Evolutionary conservation across 1,140 invertebrate species (phyloP).

Genomic region (Bombus huntii): DNA sequence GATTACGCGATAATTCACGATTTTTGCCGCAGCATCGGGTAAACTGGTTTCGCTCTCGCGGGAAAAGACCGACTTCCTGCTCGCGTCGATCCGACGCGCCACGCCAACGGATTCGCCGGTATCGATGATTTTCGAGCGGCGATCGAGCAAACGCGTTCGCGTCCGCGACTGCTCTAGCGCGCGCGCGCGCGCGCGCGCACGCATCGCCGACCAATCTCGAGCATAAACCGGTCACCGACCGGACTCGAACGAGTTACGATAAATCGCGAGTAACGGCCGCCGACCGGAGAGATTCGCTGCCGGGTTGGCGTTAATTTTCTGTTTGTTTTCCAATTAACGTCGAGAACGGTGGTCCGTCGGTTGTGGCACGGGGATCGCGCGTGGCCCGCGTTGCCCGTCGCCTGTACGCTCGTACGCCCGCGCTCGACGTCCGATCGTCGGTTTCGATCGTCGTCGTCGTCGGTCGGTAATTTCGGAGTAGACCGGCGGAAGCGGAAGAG

Average conservation of each 20-base stretch:
- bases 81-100: conserved; percentile 1
- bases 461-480: no score
- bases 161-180: not conserved
- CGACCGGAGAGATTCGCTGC: conserved; percentile 75
- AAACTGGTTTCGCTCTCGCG: conserved; percentile 44
- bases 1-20: conserved; percentile 54
- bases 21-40: not conserved
- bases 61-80: conserved; percentile 42
- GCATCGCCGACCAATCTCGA: conserved; percentile 41
- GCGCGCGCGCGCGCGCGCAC: not conserved
- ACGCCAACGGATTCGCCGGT: conserved; percentile 41
- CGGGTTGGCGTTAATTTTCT: conserved; percentile 77
- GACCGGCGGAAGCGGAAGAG: no score
- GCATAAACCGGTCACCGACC: conserved; percentile 75
- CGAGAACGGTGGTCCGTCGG: conserved; percentile 10
- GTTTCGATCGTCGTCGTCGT: no score
- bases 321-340: conserved; percentile 80
- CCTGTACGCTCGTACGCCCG: no score
- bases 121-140: conserved; percentile 62
- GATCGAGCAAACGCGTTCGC: conserved; percentile 31
- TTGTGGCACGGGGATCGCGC: no score
- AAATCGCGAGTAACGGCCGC: conserved; percentile 77
- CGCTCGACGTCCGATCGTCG: accelerated
- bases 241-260: conserved; percentile 76
- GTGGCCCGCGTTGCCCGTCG: no score